Evolutionary conservation across 2,113 vertebrate genomes (phyloP).

Genomic region (Myodes glareolus): DNA sequence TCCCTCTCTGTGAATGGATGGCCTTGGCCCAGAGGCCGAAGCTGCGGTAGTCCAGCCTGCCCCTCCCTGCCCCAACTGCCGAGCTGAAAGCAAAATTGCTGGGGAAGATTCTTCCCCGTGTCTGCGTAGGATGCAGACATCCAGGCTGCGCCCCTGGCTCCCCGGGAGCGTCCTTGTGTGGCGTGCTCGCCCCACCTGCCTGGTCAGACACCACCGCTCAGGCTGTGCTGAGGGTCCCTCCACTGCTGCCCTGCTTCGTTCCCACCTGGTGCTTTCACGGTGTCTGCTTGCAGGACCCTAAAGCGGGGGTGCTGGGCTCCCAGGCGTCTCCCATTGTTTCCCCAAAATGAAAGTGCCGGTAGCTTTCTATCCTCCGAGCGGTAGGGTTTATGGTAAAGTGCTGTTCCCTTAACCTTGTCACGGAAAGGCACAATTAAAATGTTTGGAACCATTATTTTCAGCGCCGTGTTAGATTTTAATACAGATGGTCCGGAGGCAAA

Average conservation of each 20-base stretch:
- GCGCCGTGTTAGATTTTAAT: conserved; percentile 76
- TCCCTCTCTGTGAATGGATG: neutral
- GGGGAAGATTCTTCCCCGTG: neutral
- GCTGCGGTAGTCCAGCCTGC: neutral
- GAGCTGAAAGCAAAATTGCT: neutral
- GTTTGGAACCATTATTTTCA: conserved; percentile 80
- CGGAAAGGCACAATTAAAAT: conserved; percentile 80
- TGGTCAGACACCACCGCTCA: neutral
- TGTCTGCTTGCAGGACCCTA: conserved; percentile 43
- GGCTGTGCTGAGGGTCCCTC: conserved; percentile 17
- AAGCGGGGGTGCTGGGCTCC: conserved; percentile 4
- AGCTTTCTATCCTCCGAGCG: conserved; percentile 46
- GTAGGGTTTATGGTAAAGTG: conserved; percentile 71
- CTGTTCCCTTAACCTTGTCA: conserved; percentile 81
- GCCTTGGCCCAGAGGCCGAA: neutral
- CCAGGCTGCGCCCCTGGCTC: neutral
- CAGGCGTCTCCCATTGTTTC: conserved; percentile 62
- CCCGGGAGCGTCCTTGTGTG: neutral
- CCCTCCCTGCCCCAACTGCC: neutral
- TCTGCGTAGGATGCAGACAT: neutral
- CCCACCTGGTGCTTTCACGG: neutral
- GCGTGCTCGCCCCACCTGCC: neutral
- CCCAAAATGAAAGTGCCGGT: conserved; percentile 76
- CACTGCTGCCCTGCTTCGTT: neutral
- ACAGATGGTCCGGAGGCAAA: conserved; percentile 84